phyloP scores from a whole-genome alignment of 2,113 vertebrate species.

The Amphiprion percula region DNA sequence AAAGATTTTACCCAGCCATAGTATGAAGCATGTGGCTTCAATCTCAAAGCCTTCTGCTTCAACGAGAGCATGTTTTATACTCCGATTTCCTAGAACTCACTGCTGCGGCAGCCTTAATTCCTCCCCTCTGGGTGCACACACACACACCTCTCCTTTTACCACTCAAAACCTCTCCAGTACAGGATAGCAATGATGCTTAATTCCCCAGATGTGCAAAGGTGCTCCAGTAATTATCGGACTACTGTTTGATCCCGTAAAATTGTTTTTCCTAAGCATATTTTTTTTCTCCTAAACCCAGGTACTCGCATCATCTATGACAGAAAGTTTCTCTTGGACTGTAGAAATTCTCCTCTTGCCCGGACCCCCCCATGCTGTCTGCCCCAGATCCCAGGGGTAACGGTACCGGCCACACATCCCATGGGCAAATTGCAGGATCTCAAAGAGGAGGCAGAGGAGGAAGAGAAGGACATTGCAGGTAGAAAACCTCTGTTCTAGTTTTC shows the following conservation, averaged over 20 bases:
- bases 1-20: not conserved
- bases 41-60: constrained; percentile 27
- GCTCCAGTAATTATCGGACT: not conserved
- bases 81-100: constrained; percentile 78
- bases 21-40: constrained; percentile 47
- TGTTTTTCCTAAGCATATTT: not conserved
- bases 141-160: not conserved
- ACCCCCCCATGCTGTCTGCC: constrained; percentile 93
- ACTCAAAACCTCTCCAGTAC: not conserved
- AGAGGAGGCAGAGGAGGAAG: constrained; percentile 89
- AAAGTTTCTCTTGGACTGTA: constrained; percentile 95
- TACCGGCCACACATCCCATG: constrained; percentile 85
- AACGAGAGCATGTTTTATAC: constrained; percentile 60
- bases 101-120: constrained; percentile 13
- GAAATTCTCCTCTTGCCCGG: constrained; percentile 91
- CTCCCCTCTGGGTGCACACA: constrained; percentile 4
- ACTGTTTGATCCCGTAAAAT: not conserved
- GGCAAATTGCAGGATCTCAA: constrained; percentile 89
- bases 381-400: constrained; percentile 92
- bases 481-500: not conserved
- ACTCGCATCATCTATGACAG: constrained; percentile 94
- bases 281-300: constrained; percentile 73
- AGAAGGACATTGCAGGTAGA: constrained; percentile 90
- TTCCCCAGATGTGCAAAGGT: not conserved
- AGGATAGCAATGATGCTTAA: not conserved